Evolutionary conservation across 2,113 vertebrate genomes (phyloP), one percentile per base, ranked within the genome.

Genomic region (Sinocyclocheilus maitianheensis): DNA sequence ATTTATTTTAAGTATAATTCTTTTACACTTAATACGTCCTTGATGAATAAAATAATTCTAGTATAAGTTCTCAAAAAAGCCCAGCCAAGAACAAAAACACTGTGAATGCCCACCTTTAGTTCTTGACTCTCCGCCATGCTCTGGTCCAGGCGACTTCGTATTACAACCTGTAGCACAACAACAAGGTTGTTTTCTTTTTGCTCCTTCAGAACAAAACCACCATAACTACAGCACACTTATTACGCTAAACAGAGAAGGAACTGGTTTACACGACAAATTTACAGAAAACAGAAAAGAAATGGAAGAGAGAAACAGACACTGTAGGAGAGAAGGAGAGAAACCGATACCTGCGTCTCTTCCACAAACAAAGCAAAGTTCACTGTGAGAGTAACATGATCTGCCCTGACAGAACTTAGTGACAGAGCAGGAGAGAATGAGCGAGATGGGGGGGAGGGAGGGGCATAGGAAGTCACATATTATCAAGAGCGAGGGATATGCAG

Each of bases 61-160:
- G n/a, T n/a, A n/a, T n/a, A n/a, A n/a, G n/a, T n/a, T n/a, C n/a
- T n/a, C n/a, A n/a, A 43, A 43, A 43, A 43, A 43, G 40, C 40
- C 40, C 3, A 58, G 22, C 7, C 14, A 16, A 11, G 43, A 30
- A 30, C 8, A 76, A 48, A 30, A 88, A 20, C 60, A 55, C 81
- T 8, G 6, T 43, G 40, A 43, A 43, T 7, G 40, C 43, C 92
- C 91, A 99, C 98, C 97, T 98, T 99, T 20, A 99, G 90, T 51
- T 97, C 96, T 89, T 95, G 95, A 88, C 96, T 95, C 90, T 99
- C 97, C 76, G 97, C 97, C 95, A 97, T 93, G 22, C 97, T 99
- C 93, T 98, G 97, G 93, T 99, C 98, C 92, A 99, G 94, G 22
- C 96, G 97, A 93, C 98, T 97, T 40, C 94, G 96, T 90, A 96